Base-by-base conservation (phyloP, 2,113 vertebrate species). In the Trogon melanurus region DNA sequence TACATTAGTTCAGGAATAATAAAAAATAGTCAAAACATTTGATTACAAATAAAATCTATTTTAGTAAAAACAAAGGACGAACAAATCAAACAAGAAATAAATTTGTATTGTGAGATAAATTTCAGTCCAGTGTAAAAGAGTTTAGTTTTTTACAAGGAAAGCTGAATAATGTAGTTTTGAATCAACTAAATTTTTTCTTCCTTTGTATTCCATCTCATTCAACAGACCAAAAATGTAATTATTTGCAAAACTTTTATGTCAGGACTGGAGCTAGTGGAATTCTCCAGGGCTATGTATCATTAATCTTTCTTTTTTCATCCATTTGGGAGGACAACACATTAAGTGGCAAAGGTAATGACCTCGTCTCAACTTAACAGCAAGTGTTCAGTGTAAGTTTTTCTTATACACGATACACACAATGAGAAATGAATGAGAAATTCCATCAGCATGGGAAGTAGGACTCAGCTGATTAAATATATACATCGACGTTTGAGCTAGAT, bases 401-500 rank as follows among this genome's bases (percentile, higher is more conserved):
- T 51, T 22, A 25, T 2, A 9, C 3, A 25, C 15, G 56, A 7
- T 23, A 41, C 5, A 18, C 6, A 36, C 13, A 56, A 8, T 47
- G 45, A 41, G 41, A 41, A 41, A 41, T 41, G 41, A 41, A 41
- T 41, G 41, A 41, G 41, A 41, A 41, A 41, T 41, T 41, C 41
- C 41, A 41, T 41, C 41, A 22, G 14, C n/a, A 27, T 6, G 20
- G 23, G 10, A 26, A 78, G 5, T 10, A 11, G 18, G 48, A 34
- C 3, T 78, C 12, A 53, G 1, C 1, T 47, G 38, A 45, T 38
- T 54, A 75, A 87, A 71, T 13, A 48, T n/a, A 44, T 3, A 20
- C 1, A 0, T 32, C 7, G 5, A 1, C 29, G 23, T 85, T 65
- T 65, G 7, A 48, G 20, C 1, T 48, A 53, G 29, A 21, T 30